Percentiles rank a stretch among this genome's conserved stretches.
phyloP scores from a whole-genome alignment of 2,888 invertebrate genomes.

The Agrilus mali region DNA sequence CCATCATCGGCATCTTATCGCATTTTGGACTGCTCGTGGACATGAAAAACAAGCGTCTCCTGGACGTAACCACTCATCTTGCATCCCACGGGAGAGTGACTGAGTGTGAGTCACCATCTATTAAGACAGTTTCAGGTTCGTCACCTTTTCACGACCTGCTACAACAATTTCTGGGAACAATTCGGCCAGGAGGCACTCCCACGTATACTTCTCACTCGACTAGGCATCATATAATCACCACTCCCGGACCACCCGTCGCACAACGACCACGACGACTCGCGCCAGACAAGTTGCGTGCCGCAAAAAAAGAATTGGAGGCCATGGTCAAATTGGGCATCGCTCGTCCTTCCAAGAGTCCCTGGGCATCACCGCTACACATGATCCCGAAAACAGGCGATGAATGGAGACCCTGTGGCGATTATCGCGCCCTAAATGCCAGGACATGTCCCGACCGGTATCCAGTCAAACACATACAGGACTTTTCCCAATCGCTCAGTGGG shows the following conservation, averaged over 20 bases:
- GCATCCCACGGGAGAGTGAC: too few relatives aligned
- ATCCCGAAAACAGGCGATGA: constrained; percentile 19
- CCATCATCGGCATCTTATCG: too few relatives aligned
- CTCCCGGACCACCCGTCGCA: too few relatives aligned
- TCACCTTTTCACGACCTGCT: background rate
- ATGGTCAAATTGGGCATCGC: constrained; percentile 19
- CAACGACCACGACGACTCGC: constrained; percentile 15
- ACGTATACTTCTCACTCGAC: background rate
- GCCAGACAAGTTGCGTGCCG: constrained; percentile 19
- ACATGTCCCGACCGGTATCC: constrained; percentile 15
- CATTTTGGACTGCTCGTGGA: too few relatives aligned
- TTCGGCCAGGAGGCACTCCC: background rate
- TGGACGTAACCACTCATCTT: too few relatives aligned
- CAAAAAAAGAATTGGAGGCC: constrained; percentile 20
- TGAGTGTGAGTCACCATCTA: too few relatives aligned
- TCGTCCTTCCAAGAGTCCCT: constrained; percentile 20
- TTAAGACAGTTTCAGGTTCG: too few relatives aligned
- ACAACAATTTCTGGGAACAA: constrained; percentile 3
- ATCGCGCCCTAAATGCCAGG: constrained; percentile 22
- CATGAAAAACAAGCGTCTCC: too few relatives aligned
- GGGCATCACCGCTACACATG: constrained; percentile 22
- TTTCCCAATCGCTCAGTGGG: background rate
- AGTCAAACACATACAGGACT: constrained; percentile 12
- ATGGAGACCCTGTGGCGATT: constrained; percentile 30
- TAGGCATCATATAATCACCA: too few relatives aligned